Base-by-base conservation (phyloP, 2,888 invertebrate species). In the Diaphora mendica region DNA sequence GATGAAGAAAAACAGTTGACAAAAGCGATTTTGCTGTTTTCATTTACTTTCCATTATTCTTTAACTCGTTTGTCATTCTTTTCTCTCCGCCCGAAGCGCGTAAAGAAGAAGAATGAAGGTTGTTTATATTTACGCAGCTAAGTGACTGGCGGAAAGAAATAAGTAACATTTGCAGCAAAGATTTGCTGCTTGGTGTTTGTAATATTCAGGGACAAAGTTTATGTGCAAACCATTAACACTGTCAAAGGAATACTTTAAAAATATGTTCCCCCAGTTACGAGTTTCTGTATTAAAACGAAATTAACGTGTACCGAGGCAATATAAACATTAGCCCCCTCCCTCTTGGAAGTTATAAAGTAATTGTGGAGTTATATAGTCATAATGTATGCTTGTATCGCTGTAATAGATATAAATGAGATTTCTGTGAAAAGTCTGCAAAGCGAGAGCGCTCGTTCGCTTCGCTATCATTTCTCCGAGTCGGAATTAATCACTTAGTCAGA, bases 11-110 rank as follows among this genome's bases (percentile, higher is more conserved):
- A 92, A 88, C 92, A 91, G 91, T 91, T 91, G 92, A 93, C 92
- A 93, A 94, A 94, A 91, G 92, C 91, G 93, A 94, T 93, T 94
- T 93, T 91, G 88, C 92, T 91, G 93, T 94, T 93, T 93, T 94
- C 93, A 94, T 94, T 94, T 94, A 94, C 94, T 93, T 93, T 93
- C 93, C 92, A 94, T 94, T 94, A 93, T 93, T 94, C 92, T 91
- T 92, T 92, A 93, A 92, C 93, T 93, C 93, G 92, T 94, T 94
- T 93, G 93, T 94, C 93, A 94, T 93, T 94, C 93, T 92, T 93
- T 93, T 93, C 91, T 91, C 91, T 90, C 89, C 88, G 88, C 83
- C 81, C 88, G 91, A 86, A 88, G 90, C 90, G 91, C 90, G 91
- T 90, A 91, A 91, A 92, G 92, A 92, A 92, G 92, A 93, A 91